These are phyloP conservation scores for Semnopithecus entellus DNA, from an alignment of 2,113 vertebrate species.

Conservation along the genomic window DNA sequence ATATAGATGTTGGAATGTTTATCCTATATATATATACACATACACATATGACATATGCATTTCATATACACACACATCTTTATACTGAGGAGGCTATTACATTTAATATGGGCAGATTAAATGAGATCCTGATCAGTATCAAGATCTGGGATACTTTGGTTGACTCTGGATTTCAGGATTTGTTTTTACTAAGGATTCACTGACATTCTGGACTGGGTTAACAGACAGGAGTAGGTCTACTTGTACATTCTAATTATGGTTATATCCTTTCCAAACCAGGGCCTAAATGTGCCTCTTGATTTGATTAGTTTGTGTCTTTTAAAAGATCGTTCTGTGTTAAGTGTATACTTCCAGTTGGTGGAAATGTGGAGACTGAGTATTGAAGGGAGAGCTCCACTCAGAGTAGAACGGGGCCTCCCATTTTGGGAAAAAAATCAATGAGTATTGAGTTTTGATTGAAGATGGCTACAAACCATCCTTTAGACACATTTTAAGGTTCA, in stretches of 20 bases:
- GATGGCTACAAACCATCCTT: slow-evolving; percentile 70
- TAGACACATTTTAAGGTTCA: slow-evolving; percentile 69
- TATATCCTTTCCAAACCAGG: slow-evolving; percentile 29
- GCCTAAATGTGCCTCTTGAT: neutral
- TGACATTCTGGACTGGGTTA: neutral
- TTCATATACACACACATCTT: neutral
- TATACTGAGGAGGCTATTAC: neutral
- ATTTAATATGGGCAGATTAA: neutral
- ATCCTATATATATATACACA: neutral
- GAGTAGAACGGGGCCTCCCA: neutral
- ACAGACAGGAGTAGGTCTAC: neutral
- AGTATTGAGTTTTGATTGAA: slow-evolving; percentile 71
- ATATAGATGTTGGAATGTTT: neutral
- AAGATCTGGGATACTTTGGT: neutral
- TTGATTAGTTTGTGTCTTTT: slow-evolving; percentile 32
- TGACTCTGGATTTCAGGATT: neutral
- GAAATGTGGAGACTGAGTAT: neutral
- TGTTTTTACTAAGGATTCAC: neutral
- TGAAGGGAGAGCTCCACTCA: neutral
- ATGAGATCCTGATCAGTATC: neutral
- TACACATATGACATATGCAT: neutral
- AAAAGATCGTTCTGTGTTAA: neutral
- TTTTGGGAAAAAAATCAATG: slow-evolving; percentile 66
- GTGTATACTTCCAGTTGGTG: neutral
- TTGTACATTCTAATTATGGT: neutral